Evolutionary conservation across 2,888 invertebrate species (phyloP).

Genomic region (Arctia plantaginis): DNA sequence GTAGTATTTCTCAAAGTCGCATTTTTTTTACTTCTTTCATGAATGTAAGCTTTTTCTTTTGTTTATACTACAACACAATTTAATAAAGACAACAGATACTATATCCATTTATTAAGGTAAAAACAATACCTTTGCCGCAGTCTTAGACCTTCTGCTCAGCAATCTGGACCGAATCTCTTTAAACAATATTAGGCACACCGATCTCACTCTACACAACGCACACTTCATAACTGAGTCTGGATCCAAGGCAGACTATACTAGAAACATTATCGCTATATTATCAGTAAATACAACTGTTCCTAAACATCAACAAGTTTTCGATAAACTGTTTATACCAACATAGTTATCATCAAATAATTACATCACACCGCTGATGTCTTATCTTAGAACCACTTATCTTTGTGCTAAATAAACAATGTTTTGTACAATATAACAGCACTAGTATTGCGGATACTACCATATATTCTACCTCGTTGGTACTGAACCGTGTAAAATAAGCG

Average conservation of each 20-base stretch:
- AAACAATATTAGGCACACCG: constrained; percentile 7
- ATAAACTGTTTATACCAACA: constrained; percentile 2
- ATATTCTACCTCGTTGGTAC: background rate
- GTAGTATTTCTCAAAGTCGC: background rate
- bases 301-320: constrained; percentile 13
- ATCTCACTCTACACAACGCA: constrained; percentile 11
- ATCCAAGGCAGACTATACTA: background rate
- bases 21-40: background rate
- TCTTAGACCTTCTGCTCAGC: background rate
- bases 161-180: constrained; percentile 10
- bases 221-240: constrained; percentile 10
- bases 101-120: background rate
- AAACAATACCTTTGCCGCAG: background rate
- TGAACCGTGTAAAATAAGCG: background rate
- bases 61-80: background rate
- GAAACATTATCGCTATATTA: constrained; percentile 11
- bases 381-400: too few species aligned
- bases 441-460: background rate
- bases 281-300: constrained; percentile 2
- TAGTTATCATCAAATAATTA: constrained; percentile 11
- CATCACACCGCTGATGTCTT: constrained; percentile 13
- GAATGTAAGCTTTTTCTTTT: too few species aligned
- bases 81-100: background rate
- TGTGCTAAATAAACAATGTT: constrained; percentile 20
- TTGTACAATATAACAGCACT: background rate